Evolutionary conservation across 2,888 invertebrate species (phyloP), one percentile per base, ranked within the genome.

Genomic region (Aethes cnicana): DNA sequence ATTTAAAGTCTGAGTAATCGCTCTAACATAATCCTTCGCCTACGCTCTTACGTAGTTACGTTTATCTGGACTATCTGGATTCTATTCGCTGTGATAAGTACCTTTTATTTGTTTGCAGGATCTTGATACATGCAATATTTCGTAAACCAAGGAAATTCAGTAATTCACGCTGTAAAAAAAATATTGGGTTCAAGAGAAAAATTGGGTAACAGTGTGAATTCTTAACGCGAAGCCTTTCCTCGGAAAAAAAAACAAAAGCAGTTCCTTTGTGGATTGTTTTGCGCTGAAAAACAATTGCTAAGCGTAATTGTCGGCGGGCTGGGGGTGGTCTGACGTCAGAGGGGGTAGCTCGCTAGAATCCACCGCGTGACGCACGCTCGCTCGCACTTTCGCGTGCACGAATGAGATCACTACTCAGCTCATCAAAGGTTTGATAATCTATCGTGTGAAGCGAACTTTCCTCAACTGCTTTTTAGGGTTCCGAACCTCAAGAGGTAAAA

Each of bases 1-100:
- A 75, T 76, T 78, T 76, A 74, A 78, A 83, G 82, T 73, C 59
- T 66, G 69, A 75, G 74, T 81, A 80, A 83, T 84, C 74, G 66
- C 56, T 66, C 57, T 58, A 63, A 74, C 77, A 81, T 79, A 74
- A 74, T 73, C 60, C 39, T 12, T 48, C 44, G 30, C 52, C 44
- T 30, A 52, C 52, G 60, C 58, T 56, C 68, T 72, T 74, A 72
- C 80, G 81, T 74, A 72, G 43, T 49, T 52, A 55, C 56, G 53
- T 63, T 61, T 56, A 52, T 58, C 42, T 60, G 33, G 33, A 26
- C 18, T 52, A 39, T 33, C 37, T 46, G 50, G 44, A 30, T 35
- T 39, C 9, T 32, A 18, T 44, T 37, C 21, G 17, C 20, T 7
- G 16, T 14, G 42, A 12, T n/a, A n/a, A n/a, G n/a, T 30, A 42